Percentiles rank a stretch among this genome's conserved stretches.
Evolutionary conservation across 1,140 invertebrate genomes (phyloP).

Genomic region (Physella acuta): DNA sequence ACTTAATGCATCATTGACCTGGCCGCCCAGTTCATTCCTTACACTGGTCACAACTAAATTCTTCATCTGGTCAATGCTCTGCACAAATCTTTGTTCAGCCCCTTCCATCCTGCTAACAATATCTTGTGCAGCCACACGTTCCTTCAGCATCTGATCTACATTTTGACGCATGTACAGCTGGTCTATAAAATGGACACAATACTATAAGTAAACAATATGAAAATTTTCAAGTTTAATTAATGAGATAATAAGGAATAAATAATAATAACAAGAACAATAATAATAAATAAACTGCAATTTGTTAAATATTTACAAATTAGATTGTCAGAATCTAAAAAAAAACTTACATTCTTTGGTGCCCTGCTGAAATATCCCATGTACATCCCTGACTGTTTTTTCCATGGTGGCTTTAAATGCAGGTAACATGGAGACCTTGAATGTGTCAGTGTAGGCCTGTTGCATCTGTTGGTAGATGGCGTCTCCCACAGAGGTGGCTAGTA

Average conservation of each 20-base stretch:
- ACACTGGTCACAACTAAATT: constrained; percentile 11
- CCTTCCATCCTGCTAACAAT: constrained; percentile 17
- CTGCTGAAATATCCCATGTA: constrained; percentile 80
- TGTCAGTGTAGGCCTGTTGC: constrained; percentile 73
- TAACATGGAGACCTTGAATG: constrained; percentile 73
- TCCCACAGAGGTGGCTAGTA: constrained; percentile 70
- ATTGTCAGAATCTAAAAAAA: too few relatives aligned
- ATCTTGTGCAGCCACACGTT: constrained; percentile 5
- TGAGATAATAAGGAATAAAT: too few relatives aligned
- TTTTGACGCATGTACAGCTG: constrained; percentile 24
- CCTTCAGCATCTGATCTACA: constrained; percentile 16
- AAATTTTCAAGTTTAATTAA: neutral
- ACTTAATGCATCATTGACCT: constrained; percentile 10
- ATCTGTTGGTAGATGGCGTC: constrained; percentile 70
- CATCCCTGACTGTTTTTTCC: constrained; percentile 81
- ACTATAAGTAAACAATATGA: neutral
- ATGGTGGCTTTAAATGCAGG: constrained; percentile 83
- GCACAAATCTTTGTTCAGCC: constrained; percentile 13
- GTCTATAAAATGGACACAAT: constrained; percentile 2
- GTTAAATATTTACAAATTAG: too few relatives aligned
- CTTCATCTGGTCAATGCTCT: constrained; percentile 19
- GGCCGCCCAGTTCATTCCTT: constrained; percentile 16
- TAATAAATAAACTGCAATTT: too few relatives aligned
- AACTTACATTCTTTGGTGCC: constrained; percentile 88
- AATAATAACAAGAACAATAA: too few relatives aligned